These are phyloP conservation scores for Hypotaenidia okinawae DNA, from an alignment of 2,797 vertebrate species.

Conservation along the genomic window DNA sequence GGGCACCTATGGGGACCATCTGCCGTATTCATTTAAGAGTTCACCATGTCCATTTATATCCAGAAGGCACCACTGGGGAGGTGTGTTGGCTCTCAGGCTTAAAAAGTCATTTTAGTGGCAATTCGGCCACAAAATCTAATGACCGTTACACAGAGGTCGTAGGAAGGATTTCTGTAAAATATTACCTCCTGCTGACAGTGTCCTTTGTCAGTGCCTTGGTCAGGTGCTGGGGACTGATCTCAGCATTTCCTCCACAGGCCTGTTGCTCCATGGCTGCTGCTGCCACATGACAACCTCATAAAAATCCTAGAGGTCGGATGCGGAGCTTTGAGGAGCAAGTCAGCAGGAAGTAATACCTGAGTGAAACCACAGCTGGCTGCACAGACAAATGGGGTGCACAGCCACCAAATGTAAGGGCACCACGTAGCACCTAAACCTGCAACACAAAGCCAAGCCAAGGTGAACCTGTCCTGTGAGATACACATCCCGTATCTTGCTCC, in stretches of 20 bases:
- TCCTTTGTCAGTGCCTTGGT: not conserved
- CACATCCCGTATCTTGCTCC: not conserved
- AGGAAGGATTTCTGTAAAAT: not conserved
- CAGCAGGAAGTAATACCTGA: not conserved
- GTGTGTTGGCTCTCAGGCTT: not conserved
- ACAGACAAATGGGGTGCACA: not conserved
- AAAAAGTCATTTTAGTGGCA: not conserved
- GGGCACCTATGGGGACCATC: not conserved
- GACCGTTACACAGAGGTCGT: not conserved
- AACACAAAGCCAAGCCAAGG: not conserved
- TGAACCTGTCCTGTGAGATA: not conserved
- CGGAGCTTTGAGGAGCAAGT: not conserved
- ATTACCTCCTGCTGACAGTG: not conserved
- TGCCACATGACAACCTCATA: not conserved
- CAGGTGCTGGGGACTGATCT: conserved; percentile 3
- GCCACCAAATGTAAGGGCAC: not conserved
- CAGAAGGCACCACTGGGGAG: not conserved
- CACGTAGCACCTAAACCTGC: not conserved
- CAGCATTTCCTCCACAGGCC: not conserved
- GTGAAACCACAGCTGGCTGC: not conserved
- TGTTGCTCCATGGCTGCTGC: not conserved
- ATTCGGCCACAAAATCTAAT: not conserved
- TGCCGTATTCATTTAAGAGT: not conserved
- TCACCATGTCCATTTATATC: not conserved
- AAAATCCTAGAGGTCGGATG: conserved; percentile 38